A percentile compares a stretch with the other conserved stretches of the same genome.
Conservation (phyloP, 2,888 invertebrate genomes). For the Drosophila pseudotalamancana region DNA sequence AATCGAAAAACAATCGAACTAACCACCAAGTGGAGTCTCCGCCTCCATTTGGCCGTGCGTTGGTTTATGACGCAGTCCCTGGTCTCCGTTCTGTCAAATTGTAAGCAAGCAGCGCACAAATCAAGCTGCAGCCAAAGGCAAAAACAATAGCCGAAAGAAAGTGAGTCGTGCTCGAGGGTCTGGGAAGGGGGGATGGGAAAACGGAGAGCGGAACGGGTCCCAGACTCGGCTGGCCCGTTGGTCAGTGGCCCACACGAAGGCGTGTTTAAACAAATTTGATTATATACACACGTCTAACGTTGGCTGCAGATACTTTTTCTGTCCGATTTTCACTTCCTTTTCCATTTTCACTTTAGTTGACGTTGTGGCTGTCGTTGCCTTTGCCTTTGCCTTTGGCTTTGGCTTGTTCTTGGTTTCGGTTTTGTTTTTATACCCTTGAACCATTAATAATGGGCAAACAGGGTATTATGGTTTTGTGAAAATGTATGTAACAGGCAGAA, state of each 20-base stretch:
- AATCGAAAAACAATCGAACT: conserved; percentile 16
- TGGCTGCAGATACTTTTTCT: conserved; percentile 23
- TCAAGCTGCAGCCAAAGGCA: conserved; percentile 23
- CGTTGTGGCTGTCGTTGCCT: not conserved
- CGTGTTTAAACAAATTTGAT: conserved; percentile 65
- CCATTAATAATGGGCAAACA: too few relatives aligned
- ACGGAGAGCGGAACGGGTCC: too few relatives aligned
- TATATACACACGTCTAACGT: conserved; percentile 26
- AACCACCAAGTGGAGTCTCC: conserved; percentile 23
- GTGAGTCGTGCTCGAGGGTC: conserved; percentile 19
- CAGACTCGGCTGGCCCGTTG: conserved; percentile 17
- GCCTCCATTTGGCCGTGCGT: not conserved
- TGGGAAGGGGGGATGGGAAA: not conserved
- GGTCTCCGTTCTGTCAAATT: conserved; percentile 47
- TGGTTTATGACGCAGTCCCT: conserved; percentile 41
- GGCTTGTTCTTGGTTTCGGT: conserved; percentile 16
- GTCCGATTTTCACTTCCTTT: conserved; percentile 42
- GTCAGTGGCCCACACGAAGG: conserved; percentile 54
- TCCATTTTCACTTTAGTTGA: conserved; percentile 36
- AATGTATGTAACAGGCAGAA: too few relatives aligned
- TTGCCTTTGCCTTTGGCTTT: conserved; percentile 4
- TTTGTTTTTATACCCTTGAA: too few relatives aligned
- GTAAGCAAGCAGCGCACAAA: conserved; percentile 27
- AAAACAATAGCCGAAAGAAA: conserved; percentile 40
- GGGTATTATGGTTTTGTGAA: too few relatives aligned